Conservation (phyloP, 2,113 vertebrate species). For the Abramis brama region DNA sequence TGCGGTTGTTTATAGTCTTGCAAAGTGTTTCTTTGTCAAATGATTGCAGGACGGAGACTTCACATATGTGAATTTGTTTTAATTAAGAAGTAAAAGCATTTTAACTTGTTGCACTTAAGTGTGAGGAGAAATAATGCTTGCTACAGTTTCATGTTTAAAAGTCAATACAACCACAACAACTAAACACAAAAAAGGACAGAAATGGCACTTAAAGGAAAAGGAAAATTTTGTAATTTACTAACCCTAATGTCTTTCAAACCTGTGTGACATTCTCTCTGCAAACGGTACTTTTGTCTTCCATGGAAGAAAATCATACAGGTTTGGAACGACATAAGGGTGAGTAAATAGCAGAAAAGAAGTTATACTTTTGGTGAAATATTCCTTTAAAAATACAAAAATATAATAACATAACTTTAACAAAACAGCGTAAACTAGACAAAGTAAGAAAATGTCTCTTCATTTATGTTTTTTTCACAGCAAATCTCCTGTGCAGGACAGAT, state of each 20-base stretch:
- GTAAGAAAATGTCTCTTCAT: constrained; percentile 44
- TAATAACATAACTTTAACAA: constrained; percentile 45
- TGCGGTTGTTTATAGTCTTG: constrained; percentile 24
- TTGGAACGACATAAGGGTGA: neutral
- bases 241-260: neutral
- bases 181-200: constrained; percentile 7
- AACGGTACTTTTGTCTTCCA: neutral
- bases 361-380: neutral
- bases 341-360: neutral
- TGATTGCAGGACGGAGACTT: neutral
- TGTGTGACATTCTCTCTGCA: neutral
- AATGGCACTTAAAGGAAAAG: neutral
- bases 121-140: constrained; percentile 20
- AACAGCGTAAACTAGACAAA: constrained; percentile 39
- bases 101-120: constrained; percentile 31
- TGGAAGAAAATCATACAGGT: neutral
- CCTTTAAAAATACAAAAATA: constrained; percentile 42
- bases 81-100: neutral
- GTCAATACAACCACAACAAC: constrained; percentile 11
- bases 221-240: neutral
- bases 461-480: constrained; percentile 53
- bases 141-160: constrained; percentile 32
- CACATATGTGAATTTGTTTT: neutral
- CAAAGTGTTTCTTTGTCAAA: constrained; percentile 40
- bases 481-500: constrained; percentile 31